Conservation (phyloP, 2,888 invertebrate species). For the Caenorhabditis afra region DNA sequence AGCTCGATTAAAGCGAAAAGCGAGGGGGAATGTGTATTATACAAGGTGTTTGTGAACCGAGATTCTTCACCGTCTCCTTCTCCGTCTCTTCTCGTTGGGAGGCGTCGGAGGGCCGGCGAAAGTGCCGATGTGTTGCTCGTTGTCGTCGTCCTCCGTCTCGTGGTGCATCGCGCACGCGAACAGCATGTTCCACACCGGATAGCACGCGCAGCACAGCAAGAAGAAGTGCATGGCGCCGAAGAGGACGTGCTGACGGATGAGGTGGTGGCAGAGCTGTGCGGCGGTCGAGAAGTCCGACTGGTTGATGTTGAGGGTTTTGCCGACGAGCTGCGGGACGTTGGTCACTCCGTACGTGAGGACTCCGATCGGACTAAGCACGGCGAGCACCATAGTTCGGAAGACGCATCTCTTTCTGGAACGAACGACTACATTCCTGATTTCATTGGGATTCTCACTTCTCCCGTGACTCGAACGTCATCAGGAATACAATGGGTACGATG, state of each 20-base stretch:
- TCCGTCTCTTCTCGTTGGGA: background rate
- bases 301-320: background rate
- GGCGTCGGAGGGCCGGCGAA: background rate
- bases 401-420: conserved; percentile 34
- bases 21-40: conserved; percentile 25
- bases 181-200: conserved; percentile 67
- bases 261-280: background rate
- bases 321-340: conserved; percentile 2
- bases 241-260: conserved; percentile 39
- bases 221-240: conserved; percentile 59
- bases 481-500: conserved; percentile 51
- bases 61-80: background rate
- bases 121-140: background rate
- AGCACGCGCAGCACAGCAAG: conserved; percentile 53
- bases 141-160: conserved; percentile 7
- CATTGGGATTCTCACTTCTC: conserved; percentile 23
- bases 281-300: background rate
- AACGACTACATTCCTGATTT: no score
- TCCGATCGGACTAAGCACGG: conserved; percentile 42
- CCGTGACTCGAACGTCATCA: conserved; percentile 38
- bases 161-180: conserved; percentile 41
- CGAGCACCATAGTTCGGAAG: conserved; percentile 38
- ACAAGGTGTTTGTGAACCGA: conserved; percentile 6
- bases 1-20: conserved; percentile 28
- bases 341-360: conserved; percentile 19